Evolutionary conservation across 2,113 vertebrate species (phyloP), one percentile per base, ranked within the genome.

Genomic region (Raja brachyura): DNA sequence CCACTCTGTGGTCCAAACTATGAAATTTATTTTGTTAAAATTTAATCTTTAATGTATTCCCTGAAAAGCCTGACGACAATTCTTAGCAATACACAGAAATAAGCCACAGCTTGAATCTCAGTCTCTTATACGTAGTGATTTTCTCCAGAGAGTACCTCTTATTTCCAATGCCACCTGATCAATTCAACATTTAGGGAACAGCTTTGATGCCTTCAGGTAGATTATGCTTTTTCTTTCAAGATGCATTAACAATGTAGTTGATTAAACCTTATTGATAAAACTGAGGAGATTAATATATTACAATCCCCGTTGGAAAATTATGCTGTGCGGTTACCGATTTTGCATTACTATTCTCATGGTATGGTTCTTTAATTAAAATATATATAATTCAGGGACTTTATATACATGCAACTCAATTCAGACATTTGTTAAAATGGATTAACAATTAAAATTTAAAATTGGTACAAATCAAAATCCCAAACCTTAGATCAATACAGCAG

Each of bases 341-440:
- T 85, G 22, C 79, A 83, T 83, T 56, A 83, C 25, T 83, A 59
- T 59, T 59, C 0, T 25, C 54, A 79, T 7, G n/a, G 11, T 85
- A 4, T n/a, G 0, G 10, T 61, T 13, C 25, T n/a, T 28, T 61
- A 28, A 16, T 33, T 90, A 18, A 63, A 70, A 90, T 1, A 11
- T 10, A 70, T 70, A 68, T 90, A 70, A 90, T 90, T 66, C 3
- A 9, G 2, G 20, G 63, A 70, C 68, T 22, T 11, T 18, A 90
- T 66, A 73, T 73, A 73, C 31, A 73, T 18, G 83, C 61, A 66
- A 59, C 66, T 48, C 88, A 73, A 20, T 8, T 92, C 95, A 95
- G 94, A 93, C 93, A 95, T 96, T 95, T 94, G 96, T 96, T 94
- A 97, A 98, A 98, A 95, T 97, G 97, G 97, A 97, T 98, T 97